Evolutionary conservation across 2,113 vertebrate species (phyloP).

Genomic region (Crocuta crocuta): DNA sequence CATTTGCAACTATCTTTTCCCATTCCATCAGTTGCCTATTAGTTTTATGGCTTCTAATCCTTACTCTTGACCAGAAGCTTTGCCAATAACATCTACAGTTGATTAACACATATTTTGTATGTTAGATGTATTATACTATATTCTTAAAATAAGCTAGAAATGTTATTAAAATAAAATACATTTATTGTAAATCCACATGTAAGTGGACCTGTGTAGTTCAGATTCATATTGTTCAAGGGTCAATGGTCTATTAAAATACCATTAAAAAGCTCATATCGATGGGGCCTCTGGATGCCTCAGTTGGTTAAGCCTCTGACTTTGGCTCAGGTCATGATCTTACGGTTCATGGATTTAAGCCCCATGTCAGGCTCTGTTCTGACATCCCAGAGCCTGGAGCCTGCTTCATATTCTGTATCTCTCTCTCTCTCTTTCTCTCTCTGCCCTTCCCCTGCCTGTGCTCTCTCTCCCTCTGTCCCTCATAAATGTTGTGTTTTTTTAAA

Average conservation of each 20-base stretch:
- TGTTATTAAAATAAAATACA: not conserved
- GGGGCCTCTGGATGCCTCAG: no score
- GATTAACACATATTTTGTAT: not conserved
- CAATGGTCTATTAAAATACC: not conserved
- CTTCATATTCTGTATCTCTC: no score
- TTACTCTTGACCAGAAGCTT: not conserved
- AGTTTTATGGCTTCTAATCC: not conserved
- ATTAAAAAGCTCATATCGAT: conserved; percentile 39
- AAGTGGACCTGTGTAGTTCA: not conserved
- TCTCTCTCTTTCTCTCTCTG: no score
- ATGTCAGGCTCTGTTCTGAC: no score
- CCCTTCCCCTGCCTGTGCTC: no score
- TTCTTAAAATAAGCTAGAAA: not conserved
- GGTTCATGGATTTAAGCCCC: no score
- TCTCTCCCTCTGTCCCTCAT: no score
- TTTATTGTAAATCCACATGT: not conserved
- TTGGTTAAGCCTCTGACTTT: no score
- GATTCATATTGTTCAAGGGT: not conserved
- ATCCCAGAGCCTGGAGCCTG: no score
- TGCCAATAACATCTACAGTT: not conserved
- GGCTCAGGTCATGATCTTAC: no score
- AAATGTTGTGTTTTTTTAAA: not conserved
- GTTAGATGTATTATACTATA: not conserved
- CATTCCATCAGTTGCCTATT: no score
- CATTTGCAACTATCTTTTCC: no score